Evolutionary conservation across 1,140 invertebrate genomes (phyloP), one percentile per base, ranked within the genome.

Genomic region (Lucilia sericata): DNA sequence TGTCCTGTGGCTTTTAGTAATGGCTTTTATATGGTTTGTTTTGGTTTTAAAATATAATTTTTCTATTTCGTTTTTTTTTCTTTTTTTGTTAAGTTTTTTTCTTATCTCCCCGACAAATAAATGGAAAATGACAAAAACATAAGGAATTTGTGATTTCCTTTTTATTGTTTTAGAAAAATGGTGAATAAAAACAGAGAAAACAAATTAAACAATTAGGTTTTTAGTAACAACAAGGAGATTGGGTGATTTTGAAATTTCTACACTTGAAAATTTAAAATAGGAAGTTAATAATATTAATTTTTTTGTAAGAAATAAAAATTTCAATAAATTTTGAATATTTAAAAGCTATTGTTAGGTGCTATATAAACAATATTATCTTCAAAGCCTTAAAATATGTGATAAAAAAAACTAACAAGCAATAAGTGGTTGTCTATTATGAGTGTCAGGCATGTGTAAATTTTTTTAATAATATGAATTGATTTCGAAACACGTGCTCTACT

Each of bases 101-200:
- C 21, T 34, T 42, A 78, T 78, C 75, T 36, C 19, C 75, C 25
- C 34, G n/a, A 5, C 65, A 5, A 70, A 5, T n/a, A 70, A 70
- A 70, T 70, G n/a, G 65, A 70, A 70, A 70, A 21, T 70, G 65
- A 70, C 65, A 70, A 70, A 70, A 70, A 70, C 65, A 70, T 25
- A 70, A 70, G 65, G 65, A 70, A 70, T 9, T n/a, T 70, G 19
- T 21, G 21, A 21, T 70, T 70, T n/a, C n/a, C 4, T 10, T 21
- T 19, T 70, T 70, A 21, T 70, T 70, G 65, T 70, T 19, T 70
- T 70, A 70, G 10, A 7, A 70, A 70, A 70, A 70, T n/a, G n/a
- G 25, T 21, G 21, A 25, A 70, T 5, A 25, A 19, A 70, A 21
- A 70, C 21, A 70, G n/a, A 17, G 4, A 70, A 25, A 21, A 5